Percentiles rank a stretch among this genome's conserved stretches.
These are phyloP conservation scores for Drosophila setosimentum DNA, from an alignment of 2,888 invertebrate genomes.

Conservation along the genomic window DNA sequence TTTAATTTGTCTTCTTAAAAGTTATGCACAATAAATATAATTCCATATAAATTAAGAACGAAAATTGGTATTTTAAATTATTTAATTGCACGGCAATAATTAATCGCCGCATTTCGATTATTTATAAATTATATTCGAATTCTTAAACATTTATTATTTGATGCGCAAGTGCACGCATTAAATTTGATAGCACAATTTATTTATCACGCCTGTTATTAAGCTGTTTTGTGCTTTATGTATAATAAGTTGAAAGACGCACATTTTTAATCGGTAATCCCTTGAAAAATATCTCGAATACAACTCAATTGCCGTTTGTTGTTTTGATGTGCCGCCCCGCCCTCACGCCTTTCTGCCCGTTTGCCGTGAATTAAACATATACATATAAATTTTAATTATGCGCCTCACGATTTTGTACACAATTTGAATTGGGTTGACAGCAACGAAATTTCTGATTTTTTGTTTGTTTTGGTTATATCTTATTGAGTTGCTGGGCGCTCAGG, in stretches of 20 bases:
- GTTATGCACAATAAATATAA: no score
- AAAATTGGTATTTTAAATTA: background rate
- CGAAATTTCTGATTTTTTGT: constrained; percentile 31
- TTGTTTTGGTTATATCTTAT: constrained; percentile 46
- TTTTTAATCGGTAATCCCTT: constrained; percentile 10
- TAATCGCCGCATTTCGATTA: constrained; percentile 3
- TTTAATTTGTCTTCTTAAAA: background rate
- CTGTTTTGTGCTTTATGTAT: constrained; percentile 46
- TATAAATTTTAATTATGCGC: constrained; percentile 77
- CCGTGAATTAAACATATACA: constrained; percentile 58
- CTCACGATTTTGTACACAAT: constrained; percentile 80
- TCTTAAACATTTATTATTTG: constrained; percentile 14
- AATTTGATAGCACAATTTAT: constrained; percentile 16
- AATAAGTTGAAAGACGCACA: constrained; percentile 16
- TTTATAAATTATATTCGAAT: background rate
- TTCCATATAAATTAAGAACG: background rate
- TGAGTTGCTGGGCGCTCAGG: constrained; percentile 58
- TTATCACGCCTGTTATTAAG: constrained; percentile 42
- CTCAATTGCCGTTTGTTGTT: constrained; percentile 64
- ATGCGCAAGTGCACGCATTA: constrained; percentile 13
- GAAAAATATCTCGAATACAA: constrained; percentile 40
- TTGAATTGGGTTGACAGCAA: constrained; percentile 79
- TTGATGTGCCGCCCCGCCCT: constrained; percentile 14
- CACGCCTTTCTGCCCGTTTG: background rate
- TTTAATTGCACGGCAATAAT: background rate